Evolutionary conservation across 2,888 invertebrate genomes (phyloP), one percentile per base, ranked within the genome.

Genomic region (Cerceris rybyensis): DNA sequence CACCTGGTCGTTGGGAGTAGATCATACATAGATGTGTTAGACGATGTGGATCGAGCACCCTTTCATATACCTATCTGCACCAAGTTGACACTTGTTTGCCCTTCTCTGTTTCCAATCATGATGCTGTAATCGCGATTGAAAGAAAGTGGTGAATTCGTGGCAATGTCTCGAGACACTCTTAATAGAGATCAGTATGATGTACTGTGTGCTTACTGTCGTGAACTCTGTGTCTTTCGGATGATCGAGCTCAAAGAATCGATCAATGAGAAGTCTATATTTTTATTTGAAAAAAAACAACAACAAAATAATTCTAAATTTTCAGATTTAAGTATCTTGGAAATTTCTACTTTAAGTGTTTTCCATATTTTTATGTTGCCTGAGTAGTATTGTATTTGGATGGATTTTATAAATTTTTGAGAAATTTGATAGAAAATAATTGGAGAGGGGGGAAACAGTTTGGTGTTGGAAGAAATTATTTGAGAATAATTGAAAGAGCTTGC

Each of bases 1-100:
- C 81, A 81, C 54, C 68, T 75, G 76, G 4, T 65, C 14, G 69
- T 63, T 58, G 14, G 55, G 49, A 55, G 75, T 85, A 84, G 83
- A 73, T 81, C 58, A 80, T 76, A 82, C 82, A 88, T 90, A 89
- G 90, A 91, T 92, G 91, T 92, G 88, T 90, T 92, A 92, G 92
- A 90, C 90, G 90, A 91, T 92, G 91, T 92, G 90, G 88, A 91
- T 90, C 88, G 89, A 89, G 90, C 90, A 90, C 90, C 90, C 89
- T 90, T 87, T 90, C 83, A 83, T 89, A 88, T 86, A 90, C 89
- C 90, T 90, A 87, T 90, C 90, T 91, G 92, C 92, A 92, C 92
- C 88, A 78, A 85, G 82, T 84, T 81, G 88, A 91, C 80, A 85
- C 85, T 85, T 83, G 82, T 85, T 85, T 85, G 80, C 78, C 83